Evolutionary conservation across 2,888 invertebrate species (phyloP), one percentile per base, ranked within the genome.

Genomic region (Priocnemis perturbator): DNA sequence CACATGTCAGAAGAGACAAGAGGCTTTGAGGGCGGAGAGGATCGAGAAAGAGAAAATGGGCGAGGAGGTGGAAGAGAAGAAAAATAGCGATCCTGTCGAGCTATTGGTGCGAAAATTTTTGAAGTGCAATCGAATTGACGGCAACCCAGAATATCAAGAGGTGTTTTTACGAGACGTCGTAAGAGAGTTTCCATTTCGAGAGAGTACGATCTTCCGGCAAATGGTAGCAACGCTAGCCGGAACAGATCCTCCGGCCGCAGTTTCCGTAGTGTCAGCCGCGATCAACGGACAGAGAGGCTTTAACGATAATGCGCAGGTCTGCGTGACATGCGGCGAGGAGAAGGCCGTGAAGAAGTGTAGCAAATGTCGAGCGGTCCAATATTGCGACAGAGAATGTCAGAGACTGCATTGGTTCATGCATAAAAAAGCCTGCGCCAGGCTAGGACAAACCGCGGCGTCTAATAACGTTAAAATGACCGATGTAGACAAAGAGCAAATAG

Each of bases 321-420:
- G 98, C 88, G 93, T 93, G 67, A 95, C 97, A 0, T 98, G 98
- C 85, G 95, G 96, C 0, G 96, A 97, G 83, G 95, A 96, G 81
- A 94, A 95, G 79, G 96, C 97, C 0, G 93, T 94, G 7, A 98
- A 98, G 87, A 96, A 97, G 88, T 99, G 99, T 89, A 95, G 97
- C 11, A 96, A 96, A 87, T 99, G 99, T 90, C 97, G 97, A 91
- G 92, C 93, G 67, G 97, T 97, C 61, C 94, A 95, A 87, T 99
- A 99, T 88, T 99, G 99, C 90, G 95, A 97, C 89, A 92, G 96
- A 70, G 95, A 95, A 85, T 99, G 99, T 88, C 99, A 99, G 89
- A 93, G 97, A 76, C 90, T 98, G 57, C 98, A 97, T 87, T 97
- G 97, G 97, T 96, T 95, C 85, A 93, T 95, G 84, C 97, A 97